A percentile compares a stretch with the other conserved stretches of the same genome.
Conservation (phyloP, 2,113 vertebrate species). For the Thunnus thynnus region DNA sequence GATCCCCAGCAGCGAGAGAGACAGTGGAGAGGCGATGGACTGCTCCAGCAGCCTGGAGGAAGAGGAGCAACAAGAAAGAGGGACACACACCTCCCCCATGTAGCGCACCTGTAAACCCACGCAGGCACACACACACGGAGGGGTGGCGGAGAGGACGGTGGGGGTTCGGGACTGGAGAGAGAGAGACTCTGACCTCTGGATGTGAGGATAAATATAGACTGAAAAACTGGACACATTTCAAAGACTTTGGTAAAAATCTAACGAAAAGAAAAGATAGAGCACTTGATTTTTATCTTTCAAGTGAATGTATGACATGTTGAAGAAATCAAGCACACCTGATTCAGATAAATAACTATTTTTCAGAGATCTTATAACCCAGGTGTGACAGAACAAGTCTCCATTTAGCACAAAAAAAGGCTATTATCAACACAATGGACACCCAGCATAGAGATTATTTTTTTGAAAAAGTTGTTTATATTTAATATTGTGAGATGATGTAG, state of each 20-base stretch:
- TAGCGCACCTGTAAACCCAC: conserved; percentile 24
- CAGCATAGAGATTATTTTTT: conserved; percentile 72
- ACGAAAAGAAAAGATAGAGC: neutral
- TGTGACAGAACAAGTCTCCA: conserved; percentile 16
- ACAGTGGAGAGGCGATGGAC: conserved; percentile 93
- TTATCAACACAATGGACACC: conserved; percentile 39
- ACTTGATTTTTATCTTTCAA: conserved; percentile 50
- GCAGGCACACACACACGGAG: neutral
- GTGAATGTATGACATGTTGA: conserved; percentile 55
- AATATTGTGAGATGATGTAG: conserved; percentile 69
- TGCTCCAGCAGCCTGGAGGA: conserved; percentile 89
- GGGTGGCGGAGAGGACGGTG: neutral
- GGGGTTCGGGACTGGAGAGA: neutral
- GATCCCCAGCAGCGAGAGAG: conserved; percentile 73
- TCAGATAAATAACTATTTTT: conserved; percentile 32
- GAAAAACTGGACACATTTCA: conserved; percentile 49
- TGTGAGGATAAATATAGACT: conserved; percentile 81
- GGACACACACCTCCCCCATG: conserved; percentile 19
- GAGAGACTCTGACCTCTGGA: neutral
- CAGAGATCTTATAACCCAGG: conserved; percentile 19
- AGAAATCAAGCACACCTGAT: conserved; percentile 24
- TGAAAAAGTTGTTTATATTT: conserved; percentile 77
- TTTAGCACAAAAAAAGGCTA: conserved; percentile 31
- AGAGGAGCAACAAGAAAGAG: conserved; percentile 30
- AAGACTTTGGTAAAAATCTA: neutral